These are phyloP conservation scores for Galeopterus variegatus DNA, from an alignment of 2,113 vertebrate species.

Conservation along the genomic window DNA sequence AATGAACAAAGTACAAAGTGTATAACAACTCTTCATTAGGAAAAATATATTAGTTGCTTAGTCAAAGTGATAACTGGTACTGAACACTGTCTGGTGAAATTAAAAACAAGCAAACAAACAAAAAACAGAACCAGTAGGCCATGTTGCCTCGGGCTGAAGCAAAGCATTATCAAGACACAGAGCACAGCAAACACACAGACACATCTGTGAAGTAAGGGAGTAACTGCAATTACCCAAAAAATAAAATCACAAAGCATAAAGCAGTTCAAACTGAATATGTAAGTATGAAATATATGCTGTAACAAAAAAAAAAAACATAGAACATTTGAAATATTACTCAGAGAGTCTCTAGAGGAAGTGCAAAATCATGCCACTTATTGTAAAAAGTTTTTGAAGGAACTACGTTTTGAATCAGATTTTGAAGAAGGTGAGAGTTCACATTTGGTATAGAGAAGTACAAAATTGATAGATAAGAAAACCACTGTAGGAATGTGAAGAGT, in stretches of 20 bases:
- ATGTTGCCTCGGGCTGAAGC: background rate
- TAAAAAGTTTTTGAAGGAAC: constrained; percentile 43
- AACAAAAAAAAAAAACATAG: background rate
- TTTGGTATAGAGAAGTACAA: constrained; percentile 4
- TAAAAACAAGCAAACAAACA: background rate
- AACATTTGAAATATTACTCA: constrained; percentile 48
- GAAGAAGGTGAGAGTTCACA: background rate
- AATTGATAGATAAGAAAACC: constrained; percentile 5
- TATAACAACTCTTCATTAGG: constrained; percentile 2
- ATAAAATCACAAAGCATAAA: background rate
- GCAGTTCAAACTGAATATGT: background rate
- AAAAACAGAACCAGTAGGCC: background rate
- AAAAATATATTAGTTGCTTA: constrained; percentile 59
- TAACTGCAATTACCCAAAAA: background rate
- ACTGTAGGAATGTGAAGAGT: background rate
- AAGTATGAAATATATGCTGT: background rate
- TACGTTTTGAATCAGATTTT: constrained; percentile 49
- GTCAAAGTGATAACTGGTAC: constrained; percentile 53
- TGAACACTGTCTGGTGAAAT: background rate
- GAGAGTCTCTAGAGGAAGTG: background rate
- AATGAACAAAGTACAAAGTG: background rate
- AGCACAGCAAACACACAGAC: background rate
- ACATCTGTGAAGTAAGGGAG: constrained; percentile 17
- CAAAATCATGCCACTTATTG: constrained; percentile 16
- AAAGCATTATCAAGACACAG: constrained; percentile 27